Conservation (phyloP, 2,797 vertebrate species). For the Calcarius lapponicus region DNA sequence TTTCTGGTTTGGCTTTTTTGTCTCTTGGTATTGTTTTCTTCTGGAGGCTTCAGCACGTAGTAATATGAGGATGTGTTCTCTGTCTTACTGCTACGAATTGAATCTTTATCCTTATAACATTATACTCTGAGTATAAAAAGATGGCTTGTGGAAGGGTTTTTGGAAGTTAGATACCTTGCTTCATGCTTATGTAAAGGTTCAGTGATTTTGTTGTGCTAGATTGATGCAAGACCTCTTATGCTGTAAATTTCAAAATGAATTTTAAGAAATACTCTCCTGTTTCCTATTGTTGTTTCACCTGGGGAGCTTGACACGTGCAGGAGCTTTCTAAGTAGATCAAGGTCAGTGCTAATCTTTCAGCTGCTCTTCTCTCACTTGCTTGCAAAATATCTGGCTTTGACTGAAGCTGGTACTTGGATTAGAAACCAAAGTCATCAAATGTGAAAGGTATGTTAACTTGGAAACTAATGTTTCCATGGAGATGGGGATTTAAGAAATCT, state of each 20-base stretch:
- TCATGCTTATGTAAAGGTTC: background rate
- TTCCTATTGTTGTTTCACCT: background rate
- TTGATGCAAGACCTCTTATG: background rate
- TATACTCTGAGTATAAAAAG: background rate
- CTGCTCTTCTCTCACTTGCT: background rate
- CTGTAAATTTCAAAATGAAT: accelerated
- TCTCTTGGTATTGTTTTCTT: background rate
- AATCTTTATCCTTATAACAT: background rate
- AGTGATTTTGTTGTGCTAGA: background rate
- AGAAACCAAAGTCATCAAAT: background rate
- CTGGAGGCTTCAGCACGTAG: background rate
- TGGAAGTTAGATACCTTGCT: background rate
- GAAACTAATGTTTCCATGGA: conserved; percentile 13
- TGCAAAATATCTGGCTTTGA: background rate
- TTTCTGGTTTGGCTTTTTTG: background rate
- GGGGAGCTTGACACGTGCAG: background rate
- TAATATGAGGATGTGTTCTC: background rate
- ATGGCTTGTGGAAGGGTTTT: background rate
- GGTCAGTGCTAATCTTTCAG: background rate
- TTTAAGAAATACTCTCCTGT: background rate
- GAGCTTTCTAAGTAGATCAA: background rate
- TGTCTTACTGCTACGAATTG: background rate
- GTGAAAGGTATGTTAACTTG: background rate
- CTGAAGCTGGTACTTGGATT: background rate
- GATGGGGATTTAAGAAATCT: background rate